phyloP scores from a whole-genome alignment of 1,140 invertebrate species.

The Tigriopus japonicus region DNA sequence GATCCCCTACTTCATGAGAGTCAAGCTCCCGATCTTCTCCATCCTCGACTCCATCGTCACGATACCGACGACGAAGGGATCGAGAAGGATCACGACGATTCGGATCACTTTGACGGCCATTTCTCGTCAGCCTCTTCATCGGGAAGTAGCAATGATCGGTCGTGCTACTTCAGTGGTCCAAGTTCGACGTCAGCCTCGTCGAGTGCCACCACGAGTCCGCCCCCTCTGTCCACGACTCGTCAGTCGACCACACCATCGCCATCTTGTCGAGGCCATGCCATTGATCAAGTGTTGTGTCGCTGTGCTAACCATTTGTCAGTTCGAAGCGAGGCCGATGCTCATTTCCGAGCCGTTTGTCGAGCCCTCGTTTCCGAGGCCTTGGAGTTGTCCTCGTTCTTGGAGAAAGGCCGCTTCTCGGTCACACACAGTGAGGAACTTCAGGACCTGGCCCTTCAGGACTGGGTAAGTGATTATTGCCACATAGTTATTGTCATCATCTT shows the following conservation, averaged over 20 bases:
- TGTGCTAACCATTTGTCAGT: slow-evolving; percentile 7
- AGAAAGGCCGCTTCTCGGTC: slow-evolving; percentile 37
- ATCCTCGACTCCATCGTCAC: too few relatives aligned
- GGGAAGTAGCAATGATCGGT: neutral
- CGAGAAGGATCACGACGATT: slow-evolving; percentile 3
- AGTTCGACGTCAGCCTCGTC: too few relatives aligned
- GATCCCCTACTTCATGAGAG: too few relatives aligned
- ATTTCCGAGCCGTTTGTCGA: slow-evolving; percentile 49
- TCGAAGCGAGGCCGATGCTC: neutral
- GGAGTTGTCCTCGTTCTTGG: slow-evolving; percentile 69
- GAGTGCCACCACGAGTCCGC: too few relatives aligned
- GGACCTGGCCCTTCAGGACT: neutral
- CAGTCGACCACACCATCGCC: neutral
- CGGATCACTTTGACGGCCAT: neutral
- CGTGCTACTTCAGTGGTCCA: too few relatives aligned
- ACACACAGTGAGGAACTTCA: slow-evolving; percentile 19
- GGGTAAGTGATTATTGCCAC: neutral
- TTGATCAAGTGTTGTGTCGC: neutral
- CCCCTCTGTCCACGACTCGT: neutral
- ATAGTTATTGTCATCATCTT: too few relatives aligned
- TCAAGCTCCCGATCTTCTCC: too few relatives aligned
- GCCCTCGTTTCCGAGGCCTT: slow-evolving; percentile 72
- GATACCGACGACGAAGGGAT: slow-evolving; percentile 2
- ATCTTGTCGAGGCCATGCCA: neutral
- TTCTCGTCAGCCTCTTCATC: neutral